phyloP scores from a whole-genome alignment of 2,797 vertebrate genomes.

The Silurus lanzhouensis region DNA sequence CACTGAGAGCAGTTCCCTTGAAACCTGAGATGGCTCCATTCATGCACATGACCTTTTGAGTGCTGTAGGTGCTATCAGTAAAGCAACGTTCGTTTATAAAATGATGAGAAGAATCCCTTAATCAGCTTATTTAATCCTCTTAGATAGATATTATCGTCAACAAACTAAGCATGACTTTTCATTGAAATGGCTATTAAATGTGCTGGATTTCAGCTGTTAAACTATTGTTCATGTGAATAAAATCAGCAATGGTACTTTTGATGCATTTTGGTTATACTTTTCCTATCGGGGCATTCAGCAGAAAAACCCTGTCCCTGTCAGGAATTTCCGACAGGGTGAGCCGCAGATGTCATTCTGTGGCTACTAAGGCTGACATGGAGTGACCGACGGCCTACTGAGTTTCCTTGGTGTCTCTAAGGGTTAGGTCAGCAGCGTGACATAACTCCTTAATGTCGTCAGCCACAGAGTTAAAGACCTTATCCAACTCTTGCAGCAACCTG shows the following conservation, averaged over 20 bases:
- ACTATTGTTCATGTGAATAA: neutral
- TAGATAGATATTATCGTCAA: neutral
- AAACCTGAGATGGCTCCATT: neutral
- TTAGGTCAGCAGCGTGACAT: too few relatives aligned
- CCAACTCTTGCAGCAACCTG: too few relatives aligned
- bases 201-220: neutral
- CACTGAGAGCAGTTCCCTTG: neutral
- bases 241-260: neutral
- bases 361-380: too few relatives aligned
- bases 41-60: conserved; percentile 15
- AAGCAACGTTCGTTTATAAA: neutral
- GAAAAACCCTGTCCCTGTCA: neutral
- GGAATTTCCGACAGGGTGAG: too few relatives aligned
- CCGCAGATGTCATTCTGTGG: too few relatives aligned
- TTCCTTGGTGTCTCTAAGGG: too few relatives aligned
- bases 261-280: neutral
- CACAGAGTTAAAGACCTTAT: too few relatives aligned
- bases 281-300: too few relatives aligned
- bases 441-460: too few relatives aligned
- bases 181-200: neutral
- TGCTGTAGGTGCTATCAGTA: conserved; percentile 2
- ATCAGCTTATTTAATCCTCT: conserved; percentile 10
- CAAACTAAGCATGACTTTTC: neutral
- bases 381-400: too few relatives aligned
- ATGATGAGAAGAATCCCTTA: conserved; percentile 5